A percentile compares a stretch with the other conserved stretches of the same genome.
Conservation (phyloP, 2,797 vertebrate species). For the Peromyscus attwateri region DNA sequence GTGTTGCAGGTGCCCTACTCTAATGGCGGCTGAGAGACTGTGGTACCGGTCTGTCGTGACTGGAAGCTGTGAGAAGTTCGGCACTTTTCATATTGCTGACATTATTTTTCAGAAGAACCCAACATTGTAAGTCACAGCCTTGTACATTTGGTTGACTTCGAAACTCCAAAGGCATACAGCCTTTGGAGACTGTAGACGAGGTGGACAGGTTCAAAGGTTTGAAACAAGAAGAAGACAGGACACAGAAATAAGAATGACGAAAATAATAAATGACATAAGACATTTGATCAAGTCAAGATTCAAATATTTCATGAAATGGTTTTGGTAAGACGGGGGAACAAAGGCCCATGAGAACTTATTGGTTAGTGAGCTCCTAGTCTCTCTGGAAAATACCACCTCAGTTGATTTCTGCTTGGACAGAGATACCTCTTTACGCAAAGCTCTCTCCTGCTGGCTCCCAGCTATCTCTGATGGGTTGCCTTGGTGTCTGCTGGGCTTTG, state of each 20-base stretch:
- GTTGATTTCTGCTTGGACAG: not conserved
- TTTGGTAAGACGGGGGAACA: not conserved
- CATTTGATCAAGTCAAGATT: not conserved
- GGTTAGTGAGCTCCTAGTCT: not conserved
- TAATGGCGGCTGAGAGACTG: not conserved
- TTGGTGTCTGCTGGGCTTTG: not conserved
- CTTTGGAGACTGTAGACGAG: not conserved
- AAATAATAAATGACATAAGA: not conserved
- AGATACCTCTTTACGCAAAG: not conserved
- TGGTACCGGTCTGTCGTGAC: not conserved
- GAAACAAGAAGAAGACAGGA: not conserved
- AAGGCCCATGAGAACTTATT: not conserved
- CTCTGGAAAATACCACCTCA: not conserved
- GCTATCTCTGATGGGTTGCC: not conserved
- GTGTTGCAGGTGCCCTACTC: not conserved
- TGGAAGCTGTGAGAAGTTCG: not conserved
- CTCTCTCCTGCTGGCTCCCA: not conserved
- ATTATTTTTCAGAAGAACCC: not conserved
- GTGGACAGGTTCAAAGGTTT: not conserved
- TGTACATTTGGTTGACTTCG: not conserved
- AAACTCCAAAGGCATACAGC: not conserved
- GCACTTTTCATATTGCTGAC: not conserved
- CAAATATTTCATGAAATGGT: slow-evolving; percentile 1
- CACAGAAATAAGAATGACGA: not conserved
- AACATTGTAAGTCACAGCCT: not conserved